Base-by-base conservation (phyloP, 2,888 invertebrate genomes). In the Camponotus fellah region DNA sequence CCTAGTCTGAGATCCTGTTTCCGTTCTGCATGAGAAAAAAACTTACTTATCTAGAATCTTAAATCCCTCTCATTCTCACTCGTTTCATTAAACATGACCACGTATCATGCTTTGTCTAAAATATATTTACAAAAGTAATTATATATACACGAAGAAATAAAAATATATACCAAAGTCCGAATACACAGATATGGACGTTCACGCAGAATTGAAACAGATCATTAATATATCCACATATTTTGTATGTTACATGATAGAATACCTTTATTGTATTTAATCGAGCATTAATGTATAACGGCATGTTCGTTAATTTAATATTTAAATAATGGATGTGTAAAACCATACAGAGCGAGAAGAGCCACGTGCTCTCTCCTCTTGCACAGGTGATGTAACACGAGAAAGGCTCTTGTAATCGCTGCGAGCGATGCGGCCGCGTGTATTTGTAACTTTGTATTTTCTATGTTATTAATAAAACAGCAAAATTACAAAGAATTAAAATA, bases 1-100 rank as follows among this genome's bases (percentile, higher is more conserved):
- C 92, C 93, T 92, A 93, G 93, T 93, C 93, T 90, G 91, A 90
- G 92, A 92, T 89, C 90, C 91, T 91, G 91, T 90, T 88, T 92
- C 88, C 87, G 89, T 90, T 89, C 89, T 90, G 89, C 87, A 86
- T 82, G 88, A 69, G 72, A 87, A 26, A 26, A 26, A 26, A 56
- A 64, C 5, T 43, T 62, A 85, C 84, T 87, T 82, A 68, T 87
- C 74, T 84, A 68, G 32, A 2, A 43, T 37, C 14, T n/a, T 32
- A 6, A 64, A 58, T 58, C 17, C 32, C 14, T 34, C 3, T 37
- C 40, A 43, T 43, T 68, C 2, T 56, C 8, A 46, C 9, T 56
- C 53, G 5, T 14, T 56, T 53, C 40, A 69, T 43, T 37, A 17
- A 17, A 37, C n/a, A 26, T 26, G 14, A 12, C 12, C 12, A 3